phyloP scores from a whole-genome alignment of 2,888 invertebrate species.

The Apamea epomidion region DNA sequence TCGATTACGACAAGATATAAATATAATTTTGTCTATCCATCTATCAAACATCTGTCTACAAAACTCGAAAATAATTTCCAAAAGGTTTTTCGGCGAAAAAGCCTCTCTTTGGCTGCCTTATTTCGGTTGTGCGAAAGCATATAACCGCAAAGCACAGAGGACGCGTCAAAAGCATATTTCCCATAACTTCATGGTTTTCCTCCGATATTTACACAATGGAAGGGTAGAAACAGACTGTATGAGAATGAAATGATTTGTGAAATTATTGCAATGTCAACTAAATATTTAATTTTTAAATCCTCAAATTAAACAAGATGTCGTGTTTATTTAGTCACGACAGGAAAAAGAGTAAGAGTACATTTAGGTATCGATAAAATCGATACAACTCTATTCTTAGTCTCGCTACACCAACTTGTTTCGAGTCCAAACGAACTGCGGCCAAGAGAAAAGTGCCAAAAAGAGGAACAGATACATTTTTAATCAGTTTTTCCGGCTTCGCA shows the following conservation, averaged over 20 bases:
- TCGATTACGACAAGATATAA: not conserved
- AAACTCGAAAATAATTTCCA: slow-evolving; percentile 36
- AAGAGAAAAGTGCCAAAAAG: not conserved
- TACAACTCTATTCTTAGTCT: not conserved
- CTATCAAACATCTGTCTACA: slow-evolving; percentile 30
- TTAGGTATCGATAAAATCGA: not conserved
- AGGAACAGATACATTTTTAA: not conserved
- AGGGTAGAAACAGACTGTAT: slow-evolving; percentile 70
- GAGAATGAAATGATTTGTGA: slow-evolving; percentile 73
- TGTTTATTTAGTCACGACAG: not conserved
- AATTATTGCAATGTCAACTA: slow-evolving; percentile 70
- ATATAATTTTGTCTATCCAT: not conserved
- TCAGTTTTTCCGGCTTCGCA: not conserved
- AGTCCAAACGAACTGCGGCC: not conserved
- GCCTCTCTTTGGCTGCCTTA: slow-evolving; percentile 45
- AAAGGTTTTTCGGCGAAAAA: slow-evolving; percentile 23
- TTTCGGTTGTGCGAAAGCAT: slow-evolving; percentile 71
- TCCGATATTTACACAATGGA: slow-evolving; percentile 74
- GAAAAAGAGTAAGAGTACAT: not conserved
- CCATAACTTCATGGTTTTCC: slow-evolving; percentile 68
- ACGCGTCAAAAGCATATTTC: slow-evolving; percentile 69
- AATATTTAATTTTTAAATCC: not conserved
- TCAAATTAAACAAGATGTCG: not conserved
- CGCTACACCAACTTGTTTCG: not conserved
- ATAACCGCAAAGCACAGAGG: slow-evolving; percentile 78